Conservation (phyloP, 2,797 vertebrate species). For the Chelidonichthys spinosus region DNA sequence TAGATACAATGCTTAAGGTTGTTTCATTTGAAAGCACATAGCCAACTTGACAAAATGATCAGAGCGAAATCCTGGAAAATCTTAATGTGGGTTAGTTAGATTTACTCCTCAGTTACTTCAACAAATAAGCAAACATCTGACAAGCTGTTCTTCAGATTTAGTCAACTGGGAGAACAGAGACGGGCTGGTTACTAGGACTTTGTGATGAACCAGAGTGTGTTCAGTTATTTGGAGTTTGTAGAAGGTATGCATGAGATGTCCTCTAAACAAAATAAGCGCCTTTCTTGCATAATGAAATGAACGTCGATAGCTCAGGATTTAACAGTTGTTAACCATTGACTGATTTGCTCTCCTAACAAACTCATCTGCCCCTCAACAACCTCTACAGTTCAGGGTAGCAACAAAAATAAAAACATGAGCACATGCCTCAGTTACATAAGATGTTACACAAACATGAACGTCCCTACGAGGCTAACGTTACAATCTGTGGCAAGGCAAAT, state of each 20-base stretch:
- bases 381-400: slow-evolving; percentile 38
- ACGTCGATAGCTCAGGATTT: background rate
- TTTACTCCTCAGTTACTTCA: background rate
- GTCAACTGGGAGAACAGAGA: background rate
- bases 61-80: background rate
- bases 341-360: slow-evolving; percentile 37
- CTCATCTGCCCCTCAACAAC: slow-evolving; percentile 37
- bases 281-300: slow-evolving; percentile 10
- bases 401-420: slow-evolving; percentile 74
- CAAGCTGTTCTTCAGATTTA: background rate
- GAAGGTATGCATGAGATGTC: background rate
- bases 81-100: background rate
- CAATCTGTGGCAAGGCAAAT: background rate
- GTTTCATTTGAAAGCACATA: background rate
- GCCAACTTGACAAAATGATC: background rate
- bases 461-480: slow-evolving; percentile 12
- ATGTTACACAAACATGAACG: slow-evolving; percentile 57
- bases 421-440: slow-evolving; percentile 74
- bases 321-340: slow-evolving; percentile 56
- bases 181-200: background rate
- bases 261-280: background rate
- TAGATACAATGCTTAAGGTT: background rate
- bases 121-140: background rate
- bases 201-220: background rate
- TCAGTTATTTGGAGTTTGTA: too few relatives aligned